Base-by-base conservation (phyloP, 2,797 vertebrate genomes). In the Lerista edwardsae region DNA sequence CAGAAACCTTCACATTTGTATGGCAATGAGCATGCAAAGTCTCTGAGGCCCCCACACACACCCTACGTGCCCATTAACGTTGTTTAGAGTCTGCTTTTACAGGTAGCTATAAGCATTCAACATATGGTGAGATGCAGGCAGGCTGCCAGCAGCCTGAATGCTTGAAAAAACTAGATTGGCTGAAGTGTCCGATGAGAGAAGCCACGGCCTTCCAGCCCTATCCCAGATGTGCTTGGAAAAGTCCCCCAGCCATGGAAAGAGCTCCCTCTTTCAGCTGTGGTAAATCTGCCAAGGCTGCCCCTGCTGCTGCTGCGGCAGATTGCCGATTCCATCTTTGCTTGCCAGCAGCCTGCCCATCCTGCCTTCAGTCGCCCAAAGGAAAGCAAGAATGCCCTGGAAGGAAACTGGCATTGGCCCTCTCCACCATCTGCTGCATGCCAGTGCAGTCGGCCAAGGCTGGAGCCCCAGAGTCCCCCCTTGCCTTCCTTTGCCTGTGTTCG, bases 371-470 rank as follows among this genome's bases (percentile, higher is more conserved):
- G 85, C 93, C 91, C 93, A 4, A 79, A 94, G 41, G 4, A 75
- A 90, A 90, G 86, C 71, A 93, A 87, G 95, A 95, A 96, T 96
- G 94, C 93, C 93, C 88, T 87, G 93, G 91, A 91, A 91, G 94
- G 89, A 78, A 95, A 92, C 88, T 96, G 96, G 95, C 96, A 95
- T 84, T 0, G 19, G 36, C 34, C 91, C 94, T 94, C 94, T 93
- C 91, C 95, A 88, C 87, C 84, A 90, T 89, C 91, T 75, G 79
- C 69, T 83, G 75, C 1, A 87, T 94, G 96, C 95, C 95, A 95
- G 93, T 82, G 91, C 92, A 23, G 79, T 65, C 95, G 95, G 94
- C 91, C 34, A 91, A 88, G 87, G 82, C 89, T 75, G 79, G 39
- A 19, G 69, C 64, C 83, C 85, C 68, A 14, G 80, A 4, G 71